Conservation (phyloP, 2,797 vertebrate genomes). For the Sandelia bainsii region DNA sequence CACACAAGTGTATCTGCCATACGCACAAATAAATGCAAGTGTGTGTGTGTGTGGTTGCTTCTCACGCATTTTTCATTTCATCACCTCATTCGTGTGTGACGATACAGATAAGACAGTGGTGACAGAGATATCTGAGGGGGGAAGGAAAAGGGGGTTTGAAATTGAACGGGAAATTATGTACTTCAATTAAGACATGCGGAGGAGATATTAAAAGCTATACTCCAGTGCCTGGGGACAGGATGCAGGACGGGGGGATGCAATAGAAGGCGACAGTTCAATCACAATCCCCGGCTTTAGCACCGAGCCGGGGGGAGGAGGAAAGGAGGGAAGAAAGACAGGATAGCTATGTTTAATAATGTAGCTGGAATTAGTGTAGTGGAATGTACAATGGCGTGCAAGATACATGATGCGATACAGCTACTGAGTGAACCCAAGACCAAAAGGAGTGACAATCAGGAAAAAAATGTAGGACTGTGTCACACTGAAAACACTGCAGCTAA, state of each 20-base stretch:
- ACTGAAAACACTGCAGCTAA: constrained; percentile 12
- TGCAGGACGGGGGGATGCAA: constrained; percentile 66
- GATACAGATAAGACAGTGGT: constrained; percentile 76
- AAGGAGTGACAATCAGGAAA: constrained; percentile 4
- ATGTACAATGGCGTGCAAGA: constrained; percentile 60
- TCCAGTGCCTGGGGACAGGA: constrained; percentile 73
- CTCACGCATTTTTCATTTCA: constrained; percentile 74
- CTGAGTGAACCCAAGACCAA: constrained; percentile 9
- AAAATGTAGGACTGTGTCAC: constrained; percentile 15
- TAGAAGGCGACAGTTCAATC: constrained; percentile 80
- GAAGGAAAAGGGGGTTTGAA: constrained; percentile 53
- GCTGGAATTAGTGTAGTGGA: constrained; percentile 64
- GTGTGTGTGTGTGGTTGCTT: constrained; percentile 23
- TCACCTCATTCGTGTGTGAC: constrained; percentile 78
- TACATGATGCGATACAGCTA: constrained; percentile 47
- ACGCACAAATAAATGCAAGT: constrained; percentile 18
- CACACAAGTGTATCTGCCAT: not conserved
- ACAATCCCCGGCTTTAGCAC: constrained; percentile 55
- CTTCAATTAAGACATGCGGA: constrained; percentile 81
- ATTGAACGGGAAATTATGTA: constrained; percentile 83
- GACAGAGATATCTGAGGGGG: constrained; percentile 75
- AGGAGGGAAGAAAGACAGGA: constrained; percentile 41
- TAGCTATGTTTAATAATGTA: constrained; percentile 72
- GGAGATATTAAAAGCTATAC: constrained; percentile 82
- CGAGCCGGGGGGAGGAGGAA: constrained; percentile 8